Evolutionary conservation across 2,888 invertebrate species (phyloP).

Genomic region (Apodemia hepburni): DNA sequence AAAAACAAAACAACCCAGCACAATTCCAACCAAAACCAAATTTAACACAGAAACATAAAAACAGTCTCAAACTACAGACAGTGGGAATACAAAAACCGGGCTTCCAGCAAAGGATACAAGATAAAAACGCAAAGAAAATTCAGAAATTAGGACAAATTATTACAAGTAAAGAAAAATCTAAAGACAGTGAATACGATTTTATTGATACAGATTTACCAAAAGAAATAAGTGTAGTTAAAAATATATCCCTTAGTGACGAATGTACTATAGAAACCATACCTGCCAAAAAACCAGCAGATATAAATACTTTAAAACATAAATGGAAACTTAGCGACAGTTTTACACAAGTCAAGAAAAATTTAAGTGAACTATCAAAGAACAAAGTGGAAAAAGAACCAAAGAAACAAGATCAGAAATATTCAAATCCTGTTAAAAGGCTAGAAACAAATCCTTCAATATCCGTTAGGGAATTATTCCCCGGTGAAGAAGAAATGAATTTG

Average conservation of each 20-base stretch:
- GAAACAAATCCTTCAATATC: conserved; percentile 91
- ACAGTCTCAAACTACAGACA: conserved; percentile 58
- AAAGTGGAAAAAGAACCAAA: conserved; percentile 61
- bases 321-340: conserved; percentile 76
- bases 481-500: conserved; percentile 90
- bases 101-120: conserved; percentile 57
- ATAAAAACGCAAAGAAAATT: conserved; percentile 66
- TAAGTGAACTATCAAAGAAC: conserved; percentile 71
- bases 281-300: conserved; percentile 66
- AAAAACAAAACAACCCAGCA: conserved; percentile 73
- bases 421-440: conserved; percentile 83
- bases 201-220: conserved; percentile 48
- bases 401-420: conserved; percentile 65
- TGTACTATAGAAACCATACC: conserved; percentile 80
- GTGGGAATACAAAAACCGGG: conserved; percentile 59
- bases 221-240: conserved; percentile 51
- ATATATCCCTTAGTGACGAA: conserved; percentile 78
- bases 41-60: conserved; percentile 60
- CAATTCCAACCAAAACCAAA: conserved; percentile 63
- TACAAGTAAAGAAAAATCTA: conserved; percentile 49
- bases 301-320: conserved; percentile 72
- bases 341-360: conserved; percentile 70
- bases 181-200: conserved; percentile 43
- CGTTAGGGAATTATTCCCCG: conserved; percentile 89
- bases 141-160: conserved; percentile 69